These are phyloP conservation scores for Chrysopilus asiliformis DNA, from an alignment of 2,888 invertebrate species.

Conservation along the genomic window DNA sequence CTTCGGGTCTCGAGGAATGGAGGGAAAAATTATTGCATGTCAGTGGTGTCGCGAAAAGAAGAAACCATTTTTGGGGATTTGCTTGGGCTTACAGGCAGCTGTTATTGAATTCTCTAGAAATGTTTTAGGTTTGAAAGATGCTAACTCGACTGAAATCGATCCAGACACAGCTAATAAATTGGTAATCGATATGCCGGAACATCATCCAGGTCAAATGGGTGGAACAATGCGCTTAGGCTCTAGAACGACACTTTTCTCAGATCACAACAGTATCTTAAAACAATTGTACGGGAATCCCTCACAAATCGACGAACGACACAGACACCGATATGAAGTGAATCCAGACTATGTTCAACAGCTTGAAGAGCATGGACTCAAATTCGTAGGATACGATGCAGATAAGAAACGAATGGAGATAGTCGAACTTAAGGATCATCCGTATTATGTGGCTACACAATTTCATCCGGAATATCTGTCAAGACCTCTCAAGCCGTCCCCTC, in stretches of 20 bases:
- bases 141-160: constrained; percentile 78
- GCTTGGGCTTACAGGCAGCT: constrained; percentile 93
- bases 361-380: constrained; percentile 70
- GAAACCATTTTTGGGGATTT: constrained; percentile 90
- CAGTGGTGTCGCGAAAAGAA: constrained; percentile 83
- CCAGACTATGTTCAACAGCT: constrained; percentile 66
- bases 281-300: constrained; percentile 66
- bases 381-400: constrained; percentile 77
- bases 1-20: constrained; percentile 89
- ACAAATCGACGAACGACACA: constrained; percentile 82
- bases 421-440: constrained; percentile 75
- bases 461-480: constrained; percentile 96
- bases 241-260: constrained; percentile 68
- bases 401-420: constrained; percentile 89
- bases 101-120: constrained; percentile 92
- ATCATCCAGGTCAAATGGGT: constrained; percentile 82
- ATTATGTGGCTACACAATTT: constrained; percentile 91
- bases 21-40: constrained; percentile 90
- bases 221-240: constrained; percentile 98
- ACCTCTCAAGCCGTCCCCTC: constrained; percentile 84
- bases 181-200: constrained; percentile 98
- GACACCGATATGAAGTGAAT: constrained; percentile 97
- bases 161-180: constrained; percentile 60
- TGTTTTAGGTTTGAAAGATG: constrained; percentile 58
- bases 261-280: constrained; percentile 43